A percentile compares a stretch with the other conserved stretches of the same genome.
Conservation (phyloP, 2,888 invertebrate genomes). For the Ecdyonurus torrentis region DNA sequence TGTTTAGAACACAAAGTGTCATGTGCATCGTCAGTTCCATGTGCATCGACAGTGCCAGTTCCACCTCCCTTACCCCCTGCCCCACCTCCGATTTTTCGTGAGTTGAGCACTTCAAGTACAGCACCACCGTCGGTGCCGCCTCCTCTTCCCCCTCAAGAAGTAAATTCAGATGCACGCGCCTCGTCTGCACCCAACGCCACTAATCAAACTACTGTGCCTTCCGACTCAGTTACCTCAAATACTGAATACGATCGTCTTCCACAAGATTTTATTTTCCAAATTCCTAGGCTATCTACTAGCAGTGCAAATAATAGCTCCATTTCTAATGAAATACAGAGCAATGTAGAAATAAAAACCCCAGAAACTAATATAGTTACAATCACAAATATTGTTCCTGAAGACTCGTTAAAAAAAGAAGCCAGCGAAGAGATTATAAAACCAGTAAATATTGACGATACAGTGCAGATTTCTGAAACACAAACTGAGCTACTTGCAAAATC, state of each 20-base stretch:
- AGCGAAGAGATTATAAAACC: background rate
- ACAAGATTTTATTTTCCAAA: background rate
- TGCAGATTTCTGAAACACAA: background rate
- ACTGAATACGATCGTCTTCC: background rate
- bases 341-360: background rate
- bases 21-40: background rate
- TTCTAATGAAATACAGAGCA: background rate
- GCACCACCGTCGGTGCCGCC: too few species aligned
- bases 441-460: background rate
- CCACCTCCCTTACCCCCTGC: too few species aligned
- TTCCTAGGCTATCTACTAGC: background rate
- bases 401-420: background rate
- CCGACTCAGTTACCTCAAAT: background rate
- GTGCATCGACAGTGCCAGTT: background rate
- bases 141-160: too few species aligned
- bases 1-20: background rate
- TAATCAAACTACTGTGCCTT: background rate
- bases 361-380: background rate
- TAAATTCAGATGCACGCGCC: too few species aligned
- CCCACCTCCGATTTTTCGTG: too few species aligned
- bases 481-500: background rate
- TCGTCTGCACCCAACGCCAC: too few species aligned
- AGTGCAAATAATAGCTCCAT: too few species aligned
- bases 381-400: background rate
- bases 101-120: too few species aligned